Conservation (phyloP, 2,888 invertebrate species). For the Lottia scabra region DNA sequence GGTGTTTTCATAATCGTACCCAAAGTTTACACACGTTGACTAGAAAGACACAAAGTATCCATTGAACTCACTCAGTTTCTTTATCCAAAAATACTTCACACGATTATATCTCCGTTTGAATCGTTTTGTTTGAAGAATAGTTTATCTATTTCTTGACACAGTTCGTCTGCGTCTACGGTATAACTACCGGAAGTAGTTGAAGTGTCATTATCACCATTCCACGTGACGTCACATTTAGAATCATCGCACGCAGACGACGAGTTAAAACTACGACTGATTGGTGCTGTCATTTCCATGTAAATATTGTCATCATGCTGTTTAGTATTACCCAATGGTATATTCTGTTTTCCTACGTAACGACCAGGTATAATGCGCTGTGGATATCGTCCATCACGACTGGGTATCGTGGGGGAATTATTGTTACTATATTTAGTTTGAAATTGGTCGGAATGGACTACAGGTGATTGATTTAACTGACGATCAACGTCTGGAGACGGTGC, state of each 20-base stretch:
- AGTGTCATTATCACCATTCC: conserved; percentile 29
- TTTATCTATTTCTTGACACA: conserved; percentile 36
- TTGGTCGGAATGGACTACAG: no score
- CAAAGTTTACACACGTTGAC: no score
- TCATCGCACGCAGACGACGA: not conserved
- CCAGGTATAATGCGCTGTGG: conserved; percentile 17
- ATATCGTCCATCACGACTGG: conserved; percentile 11
- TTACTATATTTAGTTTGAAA: no score
- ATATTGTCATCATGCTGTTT: not conserved
- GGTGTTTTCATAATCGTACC: no score
- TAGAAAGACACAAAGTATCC: no score
- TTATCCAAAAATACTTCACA: conserved; percentile 10
- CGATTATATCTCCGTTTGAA: conserved; percentile 27
- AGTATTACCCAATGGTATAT: no score
- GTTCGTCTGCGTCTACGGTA: conserved; percentile 33
- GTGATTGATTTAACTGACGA: no score
- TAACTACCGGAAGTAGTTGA: conserved; percentile 39
- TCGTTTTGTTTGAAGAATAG: conserved; percentile 29
- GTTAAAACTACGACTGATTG: not conserved
- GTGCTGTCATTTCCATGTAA: not conserved
- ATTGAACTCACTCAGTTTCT: no score
- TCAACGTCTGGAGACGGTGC: no score
- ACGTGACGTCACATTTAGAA: conserved; percentile 16
- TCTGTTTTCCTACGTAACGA: no score
- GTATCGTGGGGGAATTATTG: not conserved